Conservation (phyloP, 37 sponge, comb jelly and placozoan genomes). For the Crambe crambe region DNA sequence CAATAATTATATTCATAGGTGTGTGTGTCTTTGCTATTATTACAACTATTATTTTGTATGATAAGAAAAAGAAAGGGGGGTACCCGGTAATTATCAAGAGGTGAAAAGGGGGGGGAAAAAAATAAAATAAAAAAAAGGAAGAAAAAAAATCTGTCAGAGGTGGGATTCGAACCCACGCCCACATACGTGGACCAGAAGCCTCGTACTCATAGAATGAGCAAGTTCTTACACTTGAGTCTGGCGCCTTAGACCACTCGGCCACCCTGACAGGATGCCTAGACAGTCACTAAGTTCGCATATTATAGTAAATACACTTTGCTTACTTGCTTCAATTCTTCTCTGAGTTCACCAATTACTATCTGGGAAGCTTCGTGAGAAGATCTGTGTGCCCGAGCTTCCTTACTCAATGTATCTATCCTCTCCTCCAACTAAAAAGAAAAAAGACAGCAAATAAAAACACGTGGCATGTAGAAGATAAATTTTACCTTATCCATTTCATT, state of each 20-base stretch:
- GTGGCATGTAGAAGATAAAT: neutral
- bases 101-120: slow-evolving; percentile 11
- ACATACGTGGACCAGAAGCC: slow-evolving; percentile 99
- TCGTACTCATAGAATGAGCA: slow-evolving; percentile 60
- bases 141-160: slow-evolving; percentile 95
- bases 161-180: slow-evolving; percentile 99
- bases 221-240: slow-evolving; percentile 94
- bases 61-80: neutral
- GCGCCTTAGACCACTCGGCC: slow-evolving; percentile 99
- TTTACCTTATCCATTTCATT: slow-evolving; percentile 87
- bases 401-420: slow-evolving; percentile 83
- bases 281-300: neutral
- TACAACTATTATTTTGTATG: neutral
- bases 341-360: slow-evolving; percentile 26
- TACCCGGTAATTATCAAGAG: too few relatives aligned
- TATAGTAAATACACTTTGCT: neutral
- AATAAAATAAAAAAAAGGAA: slow-evolving; percentile 15
- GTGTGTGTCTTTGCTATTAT: neutral
- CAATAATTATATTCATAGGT: neutral
- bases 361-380: slow-evolving; percentile 39
- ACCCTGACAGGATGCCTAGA: slow-evolving; percentile 86
- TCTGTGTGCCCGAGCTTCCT: slow-evolving; percentile 60
- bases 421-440: slow-evolving; percentile 70
- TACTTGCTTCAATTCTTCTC: slow-evolving; percentile 75
- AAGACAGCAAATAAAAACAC: neutral